A percentile compares a stretch with the other conserved stretches of the same genome.
Conservation (phyloP, 92 coral and sea anemone species). For the Parazoanthus darwini region DNA sequence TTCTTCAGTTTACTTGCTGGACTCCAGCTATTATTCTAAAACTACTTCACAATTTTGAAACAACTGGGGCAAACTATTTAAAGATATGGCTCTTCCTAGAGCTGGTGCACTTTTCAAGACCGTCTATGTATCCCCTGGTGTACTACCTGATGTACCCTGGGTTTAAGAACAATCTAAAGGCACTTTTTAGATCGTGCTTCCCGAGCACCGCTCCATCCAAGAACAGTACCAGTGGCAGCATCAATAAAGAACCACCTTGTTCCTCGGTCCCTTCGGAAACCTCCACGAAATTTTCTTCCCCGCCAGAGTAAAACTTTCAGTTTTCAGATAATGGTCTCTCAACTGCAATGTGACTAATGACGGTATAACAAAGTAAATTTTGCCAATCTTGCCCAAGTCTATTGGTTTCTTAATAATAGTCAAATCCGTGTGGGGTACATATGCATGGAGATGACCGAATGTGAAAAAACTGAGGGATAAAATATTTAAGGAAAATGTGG, state of each 20-base stretch:
- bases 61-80: conserved; percentile 46
- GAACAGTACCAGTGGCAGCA: neutral
- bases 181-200: conserved; percentile 51
- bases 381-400: too few relatives aligned
- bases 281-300: conserved; percentile 23
- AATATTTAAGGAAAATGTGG: too few relatives aligned
- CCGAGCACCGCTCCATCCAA: conserved; percentile 11
- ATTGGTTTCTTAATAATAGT: too few relatives aligned
- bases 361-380: too few relatives aligned
- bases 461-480: too few relatives aligned
- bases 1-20: conserved; percentile 72
- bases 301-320: conserved; percentile 17
- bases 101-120: conserved; percentile 69
- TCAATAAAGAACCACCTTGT: conserved; percentile 8
- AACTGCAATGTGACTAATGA: conserved; percentile 2
- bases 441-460: too few relatives aligned
- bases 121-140: conserved; percentile 61
- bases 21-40: conserved; percentile 66
- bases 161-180: conserved; percentile 53
- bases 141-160: conserved; percentile 68
- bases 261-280: conserved; percentile 18
- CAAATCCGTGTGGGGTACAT: too few relatives aligned
- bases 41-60: conserved; percentile 47
- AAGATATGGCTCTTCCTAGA: conserved; percentile 69
- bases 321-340: conserved; percentile 20